phyloP scores from a whole-genome alignment of 2,113 vertebrate species.

The Clarias macrocephalus region DNA sequence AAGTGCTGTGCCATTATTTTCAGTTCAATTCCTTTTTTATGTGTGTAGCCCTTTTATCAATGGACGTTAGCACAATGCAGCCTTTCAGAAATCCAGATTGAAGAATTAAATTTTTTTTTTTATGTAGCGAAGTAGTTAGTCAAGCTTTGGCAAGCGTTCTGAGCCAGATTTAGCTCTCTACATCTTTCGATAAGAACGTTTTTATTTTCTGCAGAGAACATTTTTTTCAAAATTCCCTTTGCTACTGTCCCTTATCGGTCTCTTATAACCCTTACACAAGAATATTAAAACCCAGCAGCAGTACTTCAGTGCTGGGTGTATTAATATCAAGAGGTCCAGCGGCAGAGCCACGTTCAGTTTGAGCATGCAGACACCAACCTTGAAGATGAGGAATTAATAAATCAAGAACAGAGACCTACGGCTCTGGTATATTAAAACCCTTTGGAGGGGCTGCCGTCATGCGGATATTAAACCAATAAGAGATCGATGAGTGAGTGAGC shows the following conservation, averaged over 20 bases:
- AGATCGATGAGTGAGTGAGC: slow-evolving; percentile 58
- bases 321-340: slow-evolving; percentile 19
- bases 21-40: too few relatives aligned
- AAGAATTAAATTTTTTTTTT: not conserved
- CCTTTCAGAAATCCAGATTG: not conserved
- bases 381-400: slow-evolving; percentile 13
- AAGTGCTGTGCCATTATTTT: too few relatives aligned
- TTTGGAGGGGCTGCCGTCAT: not conserved
- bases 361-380: not conserved
- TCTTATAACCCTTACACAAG: slow-evolving; percentile 8
- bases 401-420: not conserved
- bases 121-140: not conserved
- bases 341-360: not conserved
- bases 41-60: not conserved
- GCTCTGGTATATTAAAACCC: slow-evolving; percentile 16
- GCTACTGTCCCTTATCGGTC: slow-evolving; percentile 53
- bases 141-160: not conserved
- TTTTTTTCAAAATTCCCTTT: slow-evolving; percentile 40
- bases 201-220: slow-evolving; percentile 26
- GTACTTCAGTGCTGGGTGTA: not conserved
- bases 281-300: slow-evolving; percentile 32
- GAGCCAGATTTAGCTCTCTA: not conserved
- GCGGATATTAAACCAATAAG: slow-evolving; percentile 59
- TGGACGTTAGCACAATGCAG: not conserved
- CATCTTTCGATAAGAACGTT: slow-evolving; percentile 7